Base-by-base conservation (phyloP, 2,888 invertebrate species). In the Abrostola tripartita region DNA sequence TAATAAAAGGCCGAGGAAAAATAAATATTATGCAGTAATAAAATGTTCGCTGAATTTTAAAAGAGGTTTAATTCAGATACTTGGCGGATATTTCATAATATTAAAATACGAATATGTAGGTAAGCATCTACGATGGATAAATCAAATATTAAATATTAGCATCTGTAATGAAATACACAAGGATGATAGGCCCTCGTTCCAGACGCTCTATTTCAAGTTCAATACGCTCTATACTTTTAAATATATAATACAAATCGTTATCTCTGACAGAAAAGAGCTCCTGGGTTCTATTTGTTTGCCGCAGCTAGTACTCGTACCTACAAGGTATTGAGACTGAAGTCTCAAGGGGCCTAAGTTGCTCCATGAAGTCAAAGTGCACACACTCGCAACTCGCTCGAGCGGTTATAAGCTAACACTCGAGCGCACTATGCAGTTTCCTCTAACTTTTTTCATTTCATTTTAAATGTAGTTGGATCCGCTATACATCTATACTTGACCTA, bases 391-490 rank as follows among this genome's bases (percentile, higher is more conserved):
- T 81, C 81, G 74, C 81, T 78, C 75, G 72, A 85, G 79, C 68
- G 52, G 81, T 81, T 82, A 65, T 84, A 83, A 77, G 84, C 88
- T 88, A 88, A 86, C 86, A 88, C 86, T 87, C 65, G 56, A 61
- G 64, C 70, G 55, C 67, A 65, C 68, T 57, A 68, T 76, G 78
- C 77, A 78, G 67, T 65, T 81, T 70, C 65, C 69, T 61, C 75
- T 72, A 88, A 88, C 88, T 88, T 88, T 88, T 88, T 88, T 88
- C 87, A 88, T 89, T 88, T 88, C 82, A 82, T 86, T 85, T 84
- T 79, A 79, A 81, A 83, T 81, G 65, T 76, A 76, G 73, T 75
- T 70, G 55, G 69, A 65, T 63, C 73, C 37, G 57, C 49, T 54
- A 58, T 14, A 67, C 61, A 67, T 50, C 40, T 57, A 36, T 59